Base-by-base conservation (phyloP, 2,113 vertebrate genomes). In the Catagonus wagneri region DNA sequence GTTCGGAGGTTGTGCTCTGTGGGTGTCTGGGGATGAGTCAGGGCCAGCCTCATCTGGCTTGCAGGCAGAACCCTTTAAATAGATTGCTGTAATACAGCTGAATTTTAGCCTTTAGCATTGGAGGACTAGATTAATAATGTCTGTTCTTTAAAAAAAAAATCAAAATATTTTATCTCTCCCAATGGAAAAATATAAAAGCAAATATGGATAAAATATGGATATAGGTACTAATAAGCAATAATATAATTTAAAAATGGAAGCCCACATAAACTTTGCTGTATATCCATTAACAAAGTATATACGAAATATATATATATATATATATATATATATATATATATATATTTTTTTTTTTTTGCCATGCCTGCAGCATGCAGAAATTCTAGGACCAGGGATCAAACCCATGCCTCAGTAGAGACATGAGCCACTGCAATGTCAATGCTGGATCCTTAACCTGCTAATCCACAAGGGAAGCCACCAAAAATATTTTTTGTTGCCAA, bases 71-170 rank as follows among this genome's bases (percentile, higher is more conserved):
- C 93, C 89, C 44, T 98, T 94, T 97, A 95, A 91, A 97, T 94
- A 96, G 66, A n/a, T 58, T 79, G 14, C 63, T 79, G n/a, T 3
- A 76, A 36, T 61, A 74, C 15, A 68, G 76, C 39, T 25, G 36
- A 56, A 68, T 93, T 97, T 96, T 98, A 96, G 90, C 71, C 34
- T 79, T 52, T 93, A n/a, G 69, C 80, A 50, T 96, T 74, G 69
- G 69, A 83, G 65, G 91, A 76, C 56, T 94, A 83, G 94, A 27
- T 96, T 72, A 98, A 97, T 98, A 98, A 97, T 97, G 94, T 79
- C 1, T 89, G 5, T 93, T 93, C 74, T 56, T 80, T 68, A 8
- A 78, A 75, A 29, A 65, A 14, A 34, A 78, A 76, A 76, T 27
- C 50, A 54, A 78, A 78, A 52, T 56, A 23, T 29, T 56, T 10